Conservation (phyloP, 1,140 invertebrate species). For the Oedothorax gibbosus region DNA sequence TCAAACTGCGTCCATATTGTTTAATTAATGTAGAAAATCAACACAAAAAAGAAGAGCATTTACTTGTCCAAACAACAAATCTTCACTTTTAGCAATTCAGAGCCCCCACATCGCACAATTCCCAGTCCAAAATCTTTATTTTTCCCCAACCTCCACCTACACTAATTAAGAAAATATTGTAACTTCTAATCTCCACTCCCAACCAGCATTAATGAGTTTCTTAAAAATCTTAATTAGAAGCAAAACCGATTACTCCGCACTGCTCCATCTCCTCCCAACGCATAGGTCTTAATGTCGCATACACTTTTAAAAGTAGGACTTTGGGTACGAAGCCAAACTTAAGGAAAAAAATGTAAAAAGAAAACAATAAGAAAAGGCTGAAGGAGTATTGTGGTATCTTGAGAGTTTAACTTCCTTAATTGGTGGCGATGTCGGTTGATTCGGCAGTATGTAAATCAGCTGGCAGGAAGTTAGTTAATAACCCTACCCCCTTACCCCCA, state of each 20-base stretch:
- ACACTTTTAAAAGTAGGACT: constrained; percentile 25
- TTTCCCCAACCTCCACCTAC: not conserved
- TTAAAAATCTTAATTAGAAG: constrained; percentile 37
- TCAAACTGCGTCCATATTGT: too few relatives aligned
- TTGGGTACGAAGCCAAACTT: not conserved
- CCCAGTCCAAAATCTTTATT: not conserved
- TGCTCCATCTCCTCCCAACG: not conserved
- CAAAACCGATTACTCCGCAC: constrained; percentile 21
- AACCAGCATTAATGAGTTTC: constrained; percentile 39
- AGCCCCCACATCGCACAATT: too few relatives aligned
- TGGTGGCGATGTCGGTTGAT: constrained; percentile 14
- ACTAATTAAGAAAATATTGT: constrained; percentile 29
- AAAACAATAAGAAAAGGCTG: not conserved
- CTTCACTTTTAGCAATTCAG: too few relatives aligned
- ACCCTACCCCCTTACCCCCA: not conserved
- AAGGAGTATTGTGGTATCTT: constrained; percentile 3
- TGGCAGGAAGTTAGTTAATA: not conserved
- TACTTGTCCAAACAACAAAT: too few relatives aligned
- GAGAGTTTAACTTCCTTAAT: constrained; percentile 12
- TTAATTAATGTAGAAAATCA: too few relatives aligned
- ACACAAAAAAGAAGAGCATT: too few relatives aligned
- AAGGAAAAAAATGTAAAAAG: not conserved
- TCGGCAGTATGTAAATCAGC: constrained; percentile 28
- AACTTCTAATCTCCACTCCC: not conserved
- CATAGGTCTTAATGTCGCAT: not conserved